phyloP scores from a whole-genome alignment of 53 echinoderm and acorn worm species.

The Temnopleurus reevesii region DNA sequence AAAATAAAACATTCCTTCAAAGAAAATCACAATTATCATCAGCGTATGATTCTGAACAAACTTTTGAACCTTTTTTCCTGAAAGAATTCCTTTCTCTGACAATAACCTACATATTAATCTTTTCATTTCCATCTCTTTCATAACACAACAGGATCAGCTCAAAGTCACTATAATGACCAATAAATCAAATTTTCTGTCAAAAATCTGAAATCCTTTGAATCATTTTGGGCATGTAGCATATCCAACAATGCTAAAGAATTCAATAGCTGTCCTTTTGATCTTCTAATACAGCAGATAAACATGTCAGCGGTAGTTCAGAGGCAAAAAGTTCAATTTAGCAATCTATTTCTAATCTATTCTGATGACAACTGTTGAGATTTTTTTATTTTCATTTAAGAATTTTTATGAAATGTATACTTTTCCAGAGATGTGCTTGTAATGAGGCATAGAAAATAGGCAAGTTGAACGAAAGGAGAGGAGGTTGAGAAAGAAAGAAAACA shows the following conservation, averaged over 20 bases:
- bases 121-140: neutral
- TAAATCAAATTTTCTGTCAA: neutral
- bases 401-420: neutral
- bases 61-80: neutral
- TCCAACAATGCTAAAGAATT: neutral
- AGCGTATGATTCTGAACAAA: neutral
- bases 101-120: neutral
- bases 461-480: too few relatives aligned
- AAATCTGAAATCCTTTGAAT: neutral
- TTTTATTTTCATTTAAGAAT: neutral
- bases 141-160: too few relatives aligned
- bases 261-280: conserved; percentile 23
- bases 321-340: conserved; percentile 14
- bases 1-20: too few relatives aligned
- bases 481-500: neutral
- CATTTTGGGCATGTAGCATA: neutral
- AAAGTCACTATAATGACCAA: conserved; percentile 1
- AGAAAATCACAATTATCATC: too few relatives aligned
- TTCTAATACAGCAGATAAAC: neutral
- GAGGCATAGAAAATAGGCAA: neutral
- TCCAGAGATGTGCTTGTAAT: neutral
- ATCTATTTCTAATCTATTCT: neutral
- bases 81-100: neutral
- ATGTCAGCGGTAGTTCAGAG: conserved; percentile 35
- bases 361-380: conserved; percentile 12